A percentile compares a stretch with the other conserved stretches of the same genome.
Conservation (phyloP, 2,113 vertebrate genomes). For the Gymnarchus niloticus region DNA sequence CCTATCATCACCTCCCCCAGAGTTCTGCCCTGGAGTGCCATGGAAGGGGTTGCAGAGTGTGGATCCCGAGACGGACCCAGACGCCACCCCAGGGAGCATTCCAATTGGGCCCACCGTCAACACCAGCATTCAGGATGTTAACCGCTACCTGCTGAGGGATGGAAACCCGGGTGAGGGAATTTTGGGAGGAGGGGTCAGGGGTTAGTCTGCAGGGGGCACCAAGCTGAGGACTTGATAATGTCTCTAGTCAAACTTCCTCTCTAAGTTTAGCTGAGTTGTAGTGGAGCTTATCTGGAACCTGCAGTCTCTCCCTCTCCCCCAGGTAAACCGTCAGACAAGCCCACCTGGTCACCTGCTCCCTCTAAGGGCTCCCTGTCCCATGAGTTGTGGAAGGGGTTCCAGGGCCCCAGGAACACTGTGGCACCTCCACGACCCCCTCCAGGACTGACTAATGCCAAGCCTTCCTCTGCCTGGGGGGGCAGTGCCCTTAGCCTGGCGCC, state of each 20-base stretch:
- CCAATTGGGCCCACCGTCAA: constrained; percentile 91
- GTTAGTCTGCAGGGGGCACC: background rate
- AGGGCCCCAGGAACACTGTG: constrained; percentile 76
- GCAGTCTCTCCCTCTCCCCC: constrained; percentile 15
- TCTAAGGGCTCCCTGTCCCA: constrained; percentile 89
- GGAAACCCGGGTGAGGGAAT: constrained; percentile 79
- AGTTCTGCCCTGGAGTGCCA: constrained; percentile 94
- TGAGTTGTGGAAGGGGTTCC: constrained; percentile 90
- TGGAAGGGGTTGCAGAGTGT: constrained; percentile 97
- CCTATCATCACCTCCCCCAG: constrained; percentile 47
- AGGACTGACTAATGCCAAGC: constrained; percentile 86
- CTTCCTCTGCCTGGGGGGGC: constrained; percentile 90
- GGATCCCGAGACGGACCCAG: constrained; percentile 88
- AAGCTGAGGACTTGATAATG: background rate
- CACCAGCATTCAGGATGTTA: constrained; percentile 94
- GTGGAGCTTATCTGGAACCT: no score
- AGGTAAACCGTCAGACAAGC: constrained; percentile 97
- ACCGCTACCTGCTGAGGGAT: constrained; percentile 85
- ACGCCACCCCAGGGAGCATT: constrained; percentile 88
- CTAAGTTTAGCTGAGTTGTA: background rate
- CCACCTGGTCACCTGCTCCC: constrained; percentile 88
- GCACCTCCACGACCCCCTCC: constrained; percentile 88
- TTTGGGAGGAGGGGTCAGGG: background rate
- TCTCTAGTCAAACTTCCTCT: no score
- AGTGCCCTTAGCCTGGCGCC: constrained; percentile 72